Base-by-base conservation (phyloP, 2,888 invertebrate species). In the Geophilus truncorum region DNA sequence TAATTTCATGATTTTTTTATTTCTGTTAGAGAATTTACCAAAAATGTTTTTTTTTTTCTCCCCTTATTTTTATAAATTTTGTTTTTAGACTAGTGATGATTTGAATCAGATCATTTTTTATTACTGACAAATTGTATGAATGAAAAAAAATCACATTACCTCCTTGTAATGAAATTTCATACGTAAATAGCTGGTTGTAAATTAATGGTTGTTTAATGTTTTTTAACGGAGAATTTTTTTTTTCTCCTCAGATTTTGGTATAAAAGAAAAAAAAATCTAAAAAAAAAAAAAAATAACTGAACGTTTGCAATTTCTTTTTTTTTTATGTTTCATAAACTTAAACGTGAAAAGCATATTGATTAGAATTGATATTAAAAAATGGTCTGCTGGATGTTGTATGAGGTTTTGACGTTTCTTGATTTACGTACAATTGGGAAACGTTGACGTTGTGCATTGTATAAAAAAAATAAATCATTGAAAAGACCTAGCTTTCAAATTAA, bases 141-240 rank as follows among this genome's bases (percentile, higher is more conserved):
- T 70, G 7, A 18, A 15, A 70, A 25, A 70, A 28, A 70, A 12
- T 70, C n/a, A 28, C 70, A 70, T 70, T 70, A 28, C 70, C 25
- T 70, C 70, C n/a, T 23, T 70, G 70, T 28, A 70, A 70, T 70
- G 70, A 70, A 70, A 70, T 28, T 70, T 23, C 23, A 25, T 70
- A 28, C 70, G 15, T 70, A 70, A 70, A 28, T 70, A 28, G 70
- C 70, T 70, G 70, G 70, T 70, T 70, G 70, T 70, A 70, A 70
- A 70, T 70, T 70, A 70, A 70, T 70, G 70, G 70, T 70, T 70
- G 70, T 70, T 70, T 28, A 70, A 70, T 70, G 70, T 23, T 70
- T 70, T 70, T 70, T 51, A 51, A 51, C 21, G 51, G 51, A 51
- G 51, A 70, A 28, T 70, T 70, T 70, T 28, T 57, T n/a, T 36